phyloP scores from a whole-genome alignment of 2,113 vertebrate species.

The rat (Rattus norvegicus) region GRCr8 NC_086022.1:10974001-10974500 shows the following conservation, averaged over 20 bases:
- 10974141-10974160: constrained; percentile 68
- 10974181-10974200: constrained; percentile 99
- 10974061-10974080: constrained; percentile 36
- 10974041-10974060: constrained; percentile 14
- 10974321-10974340: background rate
- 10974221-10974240: constrained; percentile 97
- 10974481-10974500: background rate
- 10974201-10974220: constrained; percentile 99
- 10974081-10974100: constrained; percentile 2
- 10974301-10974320: background rate
- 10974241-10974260: constrained; percentile 62
- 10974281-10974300: background rate
- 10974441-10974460: background rate
- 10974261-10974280: constrained; percentile 44
- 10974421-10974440: background rate
- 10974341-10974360: background rate
- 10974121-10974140: background rate
- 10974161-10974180: constrained; percentile 88
- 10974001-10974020: constrained; percentile 31
- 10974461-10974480: background rate
- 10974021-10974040: background rate
- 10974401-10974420: background rate
- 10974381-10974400: background rate
- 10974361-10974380: background rate
- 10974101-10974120: constrained; percentile 15